Evolutionary conservation across 1,140 invertebrate genomes (phyloP).

Genomic region (Eriosoma lanigerum): DNA sequence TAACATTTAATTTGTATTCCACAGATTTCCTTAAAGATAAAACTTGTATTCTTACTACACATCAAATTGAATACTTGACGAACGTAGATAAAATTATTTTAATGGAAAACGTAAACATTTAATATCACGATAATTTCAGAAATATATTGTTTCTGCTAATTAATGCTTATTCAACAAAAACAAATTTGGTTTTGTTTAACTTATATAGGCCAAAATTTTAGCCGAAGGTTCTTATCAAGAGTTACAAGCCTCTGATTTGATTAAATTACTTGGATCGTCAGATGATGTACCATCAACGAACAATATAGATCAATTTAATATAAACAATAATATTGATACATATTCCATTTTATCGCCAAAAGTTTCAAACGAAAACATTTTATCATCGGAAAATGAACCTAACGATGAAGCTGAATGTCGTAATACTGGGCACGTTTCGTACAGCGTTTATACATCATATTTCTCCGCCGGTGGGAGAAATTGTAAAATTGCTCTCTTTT

Average conservation of each 20-base stretch:
- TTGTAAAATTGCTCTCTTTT: constrained; percentile 65
- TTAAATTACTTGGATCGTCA: constrained; percentile 59
- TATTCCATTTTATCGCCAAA: constrained; percentile 45
- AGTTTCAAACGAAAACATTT: constrained; percentile 54
- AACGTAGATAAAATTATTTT: constrained; percentile 75
- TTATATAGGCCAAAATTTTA: constrained; percentile 61
- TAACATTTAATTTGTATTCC: neutral
- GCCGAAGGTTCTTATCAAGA: constrained; percentile 64
- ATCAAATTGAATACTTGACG: constrained; percentile 79
- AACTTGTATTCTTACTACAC: constrained; percentile 77
- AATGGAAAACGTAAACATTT: constrained; percentile 68
- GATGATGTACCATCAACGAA: too few relatives aligned
- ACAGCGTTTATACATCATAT: constrained; percentile 69
- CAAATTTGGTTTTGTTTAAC: neutral
- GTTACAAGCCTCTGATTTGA: constrained; percentile 62
- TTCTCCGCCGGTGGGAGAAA: constrained; percentile 69
- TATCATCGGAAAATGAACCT: constrained; percentile 53
- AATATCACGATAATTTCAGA: too few relatives aligned
- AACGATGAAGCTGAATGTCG: constrained; percentile 52
- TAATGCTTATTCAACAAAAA: too few relatives aligned
- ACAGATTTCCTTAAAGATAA: constrained; percentile 62
- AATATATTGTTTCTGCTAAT: too few relatives aligned
- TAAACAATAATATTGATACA: constrained; percentile 28
- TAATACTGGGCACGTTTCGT: constrained; percentile 57
- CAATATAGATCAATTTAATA: too few relatives aligned